Evolutionary conservation across 2,888 invertebrate species (phyloP).

Genomic region (Pseudococcus viburni): DNA sequence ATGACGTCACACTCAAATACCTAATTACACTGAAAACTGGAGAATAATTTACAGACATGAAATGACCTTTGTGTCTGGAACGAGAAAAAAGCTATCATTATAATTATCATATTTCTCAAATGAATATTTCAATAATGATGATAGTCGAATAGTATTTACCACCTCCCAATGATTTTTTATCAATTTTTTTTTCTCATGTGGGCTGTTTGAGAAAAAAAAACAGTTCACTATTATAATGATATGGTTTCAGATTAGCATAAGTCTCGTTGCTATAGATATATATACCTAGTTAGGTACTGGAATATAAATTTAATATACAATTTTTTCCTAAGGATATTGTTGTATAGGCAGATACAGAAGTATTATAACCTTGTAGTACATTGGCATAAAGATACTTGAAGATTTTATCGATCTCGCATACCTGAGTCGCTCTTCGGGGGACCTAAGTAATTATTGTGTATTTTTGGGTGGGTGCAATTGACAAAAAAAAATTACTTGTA

Average conservation of each 20-base stretch:
- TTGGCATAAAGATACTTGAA: background rate
- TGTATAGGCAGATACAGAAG: background rate
- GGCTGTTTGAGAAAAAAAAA: background rate
- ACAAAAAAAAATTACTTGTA: background rate
- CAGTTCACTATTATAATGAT: background rate
- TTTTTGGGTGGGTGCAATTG: background rate
- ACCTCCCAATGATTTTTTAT: background rate
- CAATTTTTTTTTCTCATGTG: background rate
- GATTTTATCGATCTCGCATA: constrained; percentile 10
- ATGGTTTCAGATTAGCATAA: background rate
- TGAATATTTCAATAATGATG: background rate
- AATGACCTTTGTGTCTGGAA: background rate
- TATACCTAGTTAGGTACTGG: background rate
- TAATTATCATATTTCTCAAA: background rate
- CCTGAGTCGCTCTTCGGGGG: background rate
- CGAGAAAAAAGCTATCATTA: background rate
- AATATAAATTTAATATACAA: background rate
- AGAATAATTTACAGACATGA: background rate
- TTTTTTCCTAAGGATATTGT: constrained; percentile 9
- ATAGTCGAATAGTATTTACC: background rate
- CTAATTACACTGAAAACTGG: background rate
- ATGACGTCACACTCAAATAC: too few species aligned
- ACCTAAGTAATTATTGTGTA: background rate
- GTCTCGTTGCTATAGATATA: background rate
- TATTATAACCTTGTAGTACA: constrained; percentile 20